phyloP scores from a whole-genome alignment of 2,113 vertebrate genomes.

The Saccopteryx bilineata region DNA sequence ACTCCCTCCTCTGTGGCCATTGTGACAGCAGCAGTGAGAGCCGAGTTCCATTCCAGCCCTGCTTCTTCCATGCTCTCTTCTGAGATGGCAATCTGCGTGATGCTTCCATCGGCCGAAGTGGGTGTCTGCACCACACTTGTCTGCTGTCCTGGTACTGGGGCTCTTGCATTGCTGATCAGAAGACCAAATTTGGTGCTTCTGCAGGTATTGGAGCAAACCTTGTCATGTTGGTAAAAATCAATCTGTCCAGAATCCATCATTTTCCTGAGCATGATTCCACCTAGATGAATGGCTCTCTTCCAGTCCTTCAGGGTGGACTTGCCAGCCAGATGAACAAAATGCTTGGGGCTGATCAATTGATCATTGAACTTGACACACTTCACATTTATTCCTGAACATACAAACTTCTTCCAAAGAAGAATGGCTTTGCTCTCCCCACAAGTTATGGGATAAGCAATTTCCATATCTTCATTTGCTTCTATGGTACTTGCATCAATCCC shows the following conservation, averaged over 20 bases:
- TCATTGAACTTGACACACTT: slow-evolving; percentile 98
- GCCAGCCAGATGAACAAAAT: slow-evolving; percentile 97
- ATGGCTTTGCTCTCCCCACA: slow-evolving; percentile 96
- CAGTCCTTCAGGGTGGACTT: slow-evolving; percentile 98
- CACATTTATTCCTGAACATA: slow-evolving; percentile 97
- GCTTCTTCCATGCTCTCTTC: slow-evolving; percentile 92
- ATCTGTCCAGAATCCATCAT: slow-evolving; percentile 99
- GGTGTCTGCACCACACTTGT: slow-evolving; percentile 91
- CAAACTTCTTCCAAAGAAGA: slow-evolving; percentile 97
- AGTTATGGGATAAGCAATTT: slow-evolving; percentile 97
- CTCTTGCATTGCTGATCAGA: slow-evolving; percentile 93
- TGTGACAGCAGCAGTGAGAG: slow-evolving; percentile 88
- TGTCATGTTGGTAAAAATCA: slow-evolving; percentile 97
- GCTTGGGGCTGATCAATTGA: slow-evolving; percentile 97
- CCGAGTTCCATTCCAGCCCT: slow-evolving; percentile 90
- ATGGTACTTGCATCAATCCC: slow-evolving; percentile 90
- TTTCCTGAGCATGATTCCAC: slow-evolving; percentile 98
- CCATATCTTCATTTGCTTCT: slow-evolving; percentile 91
- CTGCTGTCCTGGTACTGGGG: slow-evolving; percentile 92
- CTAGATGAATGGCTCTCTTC: slow-evolving; percentile 97
- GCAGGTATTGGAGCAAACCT: slow-evolving; percentile 97
- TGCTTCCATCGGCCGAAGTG: slow-evolving; percentile 92
- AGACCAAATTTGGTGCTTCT: slow-evolving; percentile 97
- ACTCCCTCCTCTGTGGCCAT: slow-evolving; percentile 90
- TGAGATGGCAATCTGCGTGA: slow-evolving; percentile 88